A percentile compares a stretch with the other conserved stretches of the same genome.
Evolutionary conservation across 1,140 invertebrate species (phyloP).

Genomic region (Bombus affinis): DNA sequence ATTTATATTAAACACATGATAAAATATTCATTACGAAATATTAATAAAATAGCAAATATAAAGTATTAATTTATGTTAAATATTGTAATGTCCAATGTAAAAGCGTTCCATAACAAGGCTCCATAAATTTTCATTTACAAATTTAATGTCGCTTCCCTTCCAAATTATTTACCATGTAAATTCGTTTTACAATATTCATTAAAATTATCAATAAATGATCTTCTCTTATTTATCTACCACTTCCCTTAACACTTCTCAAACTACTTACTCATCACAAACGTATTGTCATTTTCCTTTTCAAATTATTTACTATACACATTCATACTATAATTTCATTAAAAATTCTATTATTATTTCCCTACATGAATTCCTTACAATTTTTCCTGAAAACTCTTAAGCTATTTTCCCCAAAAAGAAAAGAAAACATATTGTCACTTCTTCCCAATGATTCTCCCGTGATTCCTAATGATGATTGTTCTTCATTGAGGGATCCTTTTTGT

Average conservation of each 20-base stretch:
- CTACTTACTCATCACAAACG: too few species aligned
- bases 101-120: neutral
- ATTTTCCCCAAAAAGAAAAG: too few species aligned
- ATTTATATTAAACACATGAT: neutral
- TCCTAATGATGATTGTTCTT: neutral
- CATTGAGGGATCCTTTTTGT: rapidly evolving
- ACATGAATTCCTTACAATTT: neutral
- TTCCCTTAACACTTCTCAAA: neutral
- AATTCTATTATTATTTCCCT: too few species aligned
- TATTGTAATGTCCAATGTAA: neutral
- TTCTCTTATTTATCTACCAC: too few species aligned
- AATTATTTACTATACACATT: too few species aligned
- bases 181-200: neutral
- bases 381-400: neutral
- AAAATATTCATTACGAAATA: neutral
- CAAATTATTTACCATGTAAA: neutral
- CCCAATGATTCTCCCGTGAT: neutral
- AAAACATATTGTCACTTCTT: neutral
- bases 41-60: neutral
- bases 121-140: neutral
- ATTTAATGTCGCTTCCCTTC: neutral
- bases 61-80: neutral
- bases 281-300: too few species aligned
- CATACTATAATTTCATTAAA: too few species aligned
- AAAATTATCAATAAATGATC: too few species aligned